These are phyloP conservation scores for Dasyurus viverrinus DNA, from an alignment of 2,113 vertebrate species.

Conservation along the genomic window DNA sequence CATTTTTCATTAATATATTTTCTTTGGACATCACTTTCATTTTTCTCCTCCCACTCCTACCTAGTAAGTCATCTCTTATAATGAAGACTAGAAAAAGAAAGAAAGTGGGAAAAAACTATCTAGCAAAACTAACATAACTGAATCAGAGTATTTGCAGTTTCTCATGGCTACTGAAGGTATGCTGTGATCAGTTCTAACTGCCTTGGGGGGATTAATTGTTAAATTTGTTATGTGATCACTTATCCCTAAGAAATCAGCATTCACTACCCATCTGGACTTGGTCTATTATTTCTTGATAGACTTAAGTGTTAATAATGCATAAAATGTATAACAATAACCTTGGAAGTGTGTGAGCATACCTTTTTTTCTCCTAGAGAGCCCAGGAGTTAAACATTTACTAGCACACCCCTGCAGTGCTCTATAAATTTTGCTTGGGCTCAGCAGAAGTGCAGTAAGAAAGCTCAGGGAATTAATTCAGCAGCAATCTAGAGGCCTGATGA, in stretches of 20 bases:
- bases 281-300: not conserved
- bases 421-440: not conserved
- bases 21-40: not conserved
- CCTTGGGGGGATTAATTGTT: not conserved
- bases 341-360: not conserved
- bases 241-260: not conserved
- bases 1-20: not conserved
- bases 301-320: not conserved
- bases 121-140: not conserved
- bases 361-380: not conserved
- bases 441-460: not conserved
- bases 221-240: not conserved
- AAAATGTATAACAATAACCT: not conserved
- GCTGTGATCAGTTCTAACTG: not conserved
- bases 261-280: not conserved
- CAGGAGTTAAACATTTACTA: not conserved
- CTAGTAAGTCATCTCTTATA: not conserved
- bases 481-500: not conserved
- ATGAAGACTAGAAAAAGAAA: not conserved
- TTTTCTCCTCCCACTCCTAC: not conserved
- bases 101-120: not conserved
- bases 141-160: not conserved
- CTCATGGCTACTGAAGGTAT: not conserved
- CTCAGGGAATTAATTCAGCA: not conserved
- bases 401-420: not conserved